Percentiles rank a stretch among this genome's conserved stretches.
These are phyloP conservation scores for Microplitis demolitor DNA, from an alignment of 1,140 invertebrate genomes.

Conservation along the genomic window DNA sequence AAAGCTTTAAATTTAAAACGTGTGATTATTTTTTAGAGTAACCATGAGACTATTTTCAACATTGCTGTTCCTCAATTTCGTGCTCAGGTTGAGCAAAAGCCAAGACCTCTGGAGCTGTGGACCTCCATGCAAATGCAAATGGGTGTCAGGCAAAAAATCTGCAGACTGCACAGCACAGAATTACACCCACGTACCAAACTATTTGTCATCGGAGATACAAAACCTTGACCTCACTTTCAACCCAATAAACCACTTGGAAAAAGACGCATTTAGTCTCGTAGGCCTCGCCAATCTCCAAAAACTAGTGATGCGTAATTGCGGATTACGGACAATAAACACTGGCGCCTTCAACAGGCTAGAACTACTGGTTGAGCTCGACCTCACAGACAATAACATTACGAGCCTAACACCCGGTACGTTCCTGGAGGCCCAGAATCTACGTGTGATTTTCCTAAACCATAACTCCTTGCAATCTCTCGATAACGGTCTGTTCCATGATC, in stretches of 20 bases:
- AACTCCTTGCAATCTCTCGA: slow-evolving; percentile 75
- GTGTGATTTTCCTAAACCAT: slow-evolving; percentile 73
- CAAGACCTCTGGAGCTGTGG: slow-evolving; percentile 65
- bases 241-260: slow-evolving; percentile 67
- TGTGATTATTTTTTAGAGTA: slow-evolving; percentile 16
- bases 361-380: slow-evolving; percentile 83
- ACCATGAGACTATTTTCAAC: slow-evolving; percentile 38
- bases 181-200: slow-evolving; percentile 70
- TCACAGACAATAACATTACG: slow-evolving; percentile 77
- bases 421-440: slow-evolving; percentile 68
- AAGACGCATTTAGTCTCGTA: slow-evolving; percentile 72
- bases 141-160: slow-evolving; percentile 79
- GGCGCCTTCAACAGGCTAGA: slow-evolving; percentile 76
- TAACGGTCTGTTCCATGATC: slow-evolving; percentile 75
- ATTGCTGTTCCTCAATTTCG: slow-evolving; percentile 34
- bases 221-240: slow-evolving; percentile 78
- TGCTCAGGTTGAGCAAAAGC: slow-evolving; percentile 40
- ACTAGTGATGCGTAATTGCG: slow-evolving; percentile 74
- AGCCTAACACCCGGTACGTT: slow-evolving; percentile 76
- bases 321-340: slow-evolving; percentile 71
- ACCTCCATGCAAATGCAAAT: slow-evolving; percentile 74
- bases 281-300: slow-evolving; percentile 81
- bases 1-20: not conserved
- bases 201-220: slow-evolving; percentile 76
- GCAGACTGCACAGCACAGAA: slow-evolving; percentile 76